Evolutionary conservation across 2,888 invertebrate genomes (phyloP).

Genomic region (Candidula unifasciata): DNA sequence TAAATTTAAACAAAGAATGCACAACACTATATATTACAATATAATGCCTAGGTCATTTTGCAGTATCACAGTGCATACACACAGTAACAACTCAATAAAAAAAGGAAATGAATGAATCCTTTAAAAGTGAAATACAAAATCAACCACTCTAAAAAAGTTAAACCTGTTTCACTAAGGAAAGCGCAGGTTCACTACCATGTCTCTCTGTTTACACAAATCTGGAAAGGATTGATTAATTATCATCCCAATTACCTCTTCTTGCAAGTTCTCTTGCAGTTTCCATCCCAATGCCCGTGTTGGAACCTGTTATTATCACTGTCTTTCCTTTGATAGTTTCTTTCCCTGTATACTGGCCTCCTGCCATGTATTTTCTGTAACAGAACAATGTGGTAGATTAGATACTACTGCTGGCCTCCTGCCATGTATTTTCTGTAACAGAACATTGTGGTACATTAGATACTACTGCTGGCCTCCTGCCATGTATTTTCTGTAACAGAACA

Average conservation of each 20-base stretch:
- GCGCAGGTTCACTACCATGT: no score
- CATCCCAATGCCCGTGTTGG: constrained; percentile 74
- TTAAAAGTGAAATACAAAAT: no score
- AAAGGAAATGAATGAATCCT: no score
- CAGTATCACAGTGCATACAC: no score
- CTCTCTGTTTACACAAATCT: no score
- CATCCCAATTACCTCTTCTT: constrained; percentile 66
- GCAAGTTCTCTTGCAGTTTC: constrained; percentile 71
- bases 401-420: constrained; percentile 63
- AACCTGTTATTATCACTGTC: constrained; percentile 75
- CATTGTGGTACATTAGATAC: neutral
- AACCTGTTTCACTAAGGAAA: no score
- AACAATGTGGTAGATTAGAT: neutral
- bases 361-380: constrained; percentile 63
- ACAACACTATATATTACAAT: no score
- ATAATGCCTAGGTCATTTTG: no score
- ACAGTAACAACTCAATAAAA: no score
- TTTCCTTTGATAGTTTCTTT: constrained; percentile 68
- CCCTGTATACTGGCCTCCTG: constrained; percentile 65
- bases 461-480: constrained; percentile 64
- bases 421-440: constrained; percentile 62
- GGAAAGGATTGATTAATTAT: neutral
- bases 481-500: constrained; percentile 61
- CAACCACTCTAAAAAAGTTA: no score
- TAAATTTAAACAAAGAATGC: no score